Conservation (phyloP, 1,140 invertebrate genomes). For the Mylabris phalerata region DNA sequence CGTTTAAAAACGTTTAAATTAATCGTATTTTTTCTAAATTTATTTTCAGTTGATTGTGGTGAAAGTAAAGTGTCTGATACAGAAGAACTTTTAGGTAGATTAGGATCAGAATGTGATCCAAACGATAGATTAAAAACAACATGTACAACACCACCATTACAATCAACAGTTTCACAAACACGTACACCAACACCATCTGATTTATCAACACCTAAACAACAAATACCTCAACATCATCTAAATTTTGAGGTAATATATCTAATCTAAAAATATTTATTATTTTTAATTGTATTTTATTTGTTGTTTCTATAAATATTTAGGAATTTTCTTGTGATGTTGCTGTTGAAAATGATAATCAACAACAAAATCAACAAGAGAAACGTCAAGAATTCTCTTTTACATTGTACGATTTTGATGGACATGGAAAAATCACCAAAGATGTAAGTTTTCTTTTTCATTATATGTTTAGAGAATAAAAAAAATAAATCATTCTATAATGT, state of each 20-base stretch:
- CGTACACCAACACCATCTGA: conserved; percentile 7
- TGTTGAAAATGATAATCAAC: conserved; percentile 58
- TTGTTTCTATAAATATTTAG: conserved; percentile 41
- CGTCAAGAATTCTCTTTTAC: conserved; percentile 87
- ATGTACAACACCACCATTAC: conserved; percentile 16
- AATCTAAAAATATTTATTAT: conserved; percentile 2
- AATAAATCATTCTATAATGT: conserved; percentile 12
- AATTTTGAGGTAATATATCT: conserved; percentile 19
- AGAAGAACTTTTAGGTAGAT: conserved; percentile 38
- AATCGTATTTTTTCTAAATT: neutral
- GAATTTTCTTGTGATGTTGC: conserved; percentile 85
- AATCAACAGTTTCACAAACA: neutral
- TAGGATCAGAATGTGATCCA: conserved; percentile 16
- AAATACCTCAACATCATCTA: conserved; percentile 19
- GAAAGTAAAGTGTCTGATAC: conserved; percentile 42
- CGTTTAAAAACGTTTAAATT: neutral
- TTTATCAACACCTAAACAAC: conserved; percentile 1
- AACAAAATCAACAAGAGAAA: conserved; percentile 53
- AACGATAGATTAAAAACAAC: conserved; percentile 18
- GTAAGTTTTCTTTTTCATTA: conserved; percentile 46
- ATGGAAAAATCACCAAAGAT: conserved; percentile 87
- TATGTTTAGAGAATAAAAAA: conserved; percentile 16
- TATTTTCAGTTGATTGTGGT: conserved; percentile 30
- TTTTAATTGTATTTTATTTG: neutral
- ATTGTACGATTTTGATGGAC: conserved; percentile 83